Evolutionary conservation across 2,797 vertebrate genomes (phyloP), one percentile per base, ranked within the genome.

Genomic region (Macroramphosus scolopax): DNA sequence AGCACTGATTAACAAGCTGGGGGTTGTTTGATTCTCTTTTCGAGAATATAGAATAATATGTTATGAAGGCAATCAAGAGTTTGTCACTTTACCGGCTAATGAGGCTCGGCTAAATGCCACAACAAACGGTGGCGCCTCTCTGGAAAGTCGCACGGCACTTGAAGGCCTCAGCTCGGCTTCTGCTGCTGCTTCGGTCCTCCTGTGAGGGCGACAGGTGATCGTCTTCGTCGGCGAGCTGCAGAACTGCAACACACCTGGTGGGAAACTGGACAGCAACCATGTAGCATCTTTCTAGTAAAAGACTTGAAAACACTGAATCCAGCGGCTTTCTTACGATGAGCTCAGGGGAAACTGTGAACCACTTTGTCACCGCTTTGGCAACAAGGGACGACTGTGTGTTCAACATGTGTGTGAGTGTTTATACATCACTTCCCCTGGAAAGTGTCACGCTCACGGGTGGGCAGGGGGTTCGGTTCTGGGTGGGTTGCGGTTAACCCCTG

Each of bases 371-470:
- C 46, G 49, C 73, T 77, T 75, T 80, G 76, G 67, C 75, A 74
- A 62, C 75, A 75, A 77, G 68, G 17, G 41, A 63, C 43, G 67
- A 65, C 61, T 68, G 58, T 77, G 63, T 81, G 72, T 57, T 80
- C 67, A 68, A 72, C 77, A 78, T 77, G 65, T 79, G 75, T 77
- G 68, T 51, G 60, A 79, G 60, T 84, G 80, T 87, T 84, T 84
- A 86, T 80, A 77, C 72, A 79, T 83, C 51, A 68, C 77, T 83
- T 83, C 70, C 78, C 75, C 82, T 87, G 81, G 82, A 87, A 81
- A 85, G 79, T 80, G 81, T 87, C 83, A 81, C 30, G 49, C 68
- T 77, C 26, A 33, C 28, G 65, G 54, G 68, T 80, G 77, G 76
- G 77, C 36, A 53, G 72, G 75, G 63, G 53, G n/a, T n/a, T 22